Evolutionary conservation across 2,113 vertebrate species (phyloP).

Genomic region (Apeltes quadracus): DNA sequence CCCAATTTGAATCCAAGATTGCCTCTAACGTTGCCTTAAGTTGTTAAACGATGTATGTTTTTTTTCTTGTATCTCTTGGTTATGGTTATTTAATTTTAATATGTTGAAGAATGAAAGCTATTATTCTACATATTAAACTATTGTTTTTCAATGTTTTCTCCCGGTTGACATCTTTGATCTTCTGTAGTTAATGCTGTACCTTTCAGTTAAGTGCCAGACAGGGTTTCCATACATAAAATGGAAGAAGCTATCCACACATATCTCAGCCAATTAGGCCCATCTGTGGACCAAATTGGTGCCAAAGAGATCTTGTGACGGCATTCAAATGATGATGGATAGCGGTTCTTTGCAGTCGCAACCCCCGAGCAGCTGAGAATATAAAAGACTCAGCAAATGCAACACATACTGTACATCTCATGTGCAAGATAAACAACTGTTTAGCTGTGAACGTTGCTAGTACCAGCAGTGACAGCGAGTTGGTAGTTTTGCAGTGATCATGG

Average conservation of each 20-base stretch:
- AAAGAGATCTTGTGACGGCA: slow-evolving; percentile 47
- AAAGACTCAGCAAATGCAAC: slow-evolving; percentile 22
- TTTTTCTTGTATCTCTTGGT: not conserved
- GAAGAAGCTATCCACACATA: slow-evolving; percentile 42
- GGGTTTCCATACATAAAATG: slow-evolving; percentile 38
- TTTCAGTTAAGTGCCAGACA: slow-evolving; percentile 11
- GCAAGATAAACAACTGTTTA: slow-evolving; percentile 7
- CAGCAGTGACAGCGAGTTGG: not conserved
- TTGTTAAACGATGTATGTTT: not conserved
- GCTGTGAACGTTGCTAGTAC: not conserved
- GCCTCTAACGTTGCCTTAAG: too few relatives aligned
- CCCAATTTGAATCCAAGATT: too few relatives aligned
- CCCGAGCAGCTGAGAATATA: slow-evolving; percentile 34
- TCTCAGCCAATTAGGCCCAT: slow-evolving; percentile 49
- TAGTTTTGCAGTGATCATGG: not conserved
- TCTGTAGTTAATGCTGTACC: not conserved
- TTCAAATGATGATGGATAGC: slow-evolving; percentile 64
- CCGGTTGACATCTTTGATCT: not conserved
- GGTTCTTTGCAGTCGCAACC: slow-evolving; percentile 48
- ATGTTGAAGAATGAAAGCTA: not conserved
- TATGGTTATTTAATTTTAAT: not conserved
- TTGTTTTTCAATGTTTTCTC: slow-evolving; percentile 2
- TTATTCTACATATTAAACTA: not conserved
- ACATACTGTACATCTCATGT: slow-evolving; percentile 23
- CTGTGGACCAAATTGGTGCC: slow-evolving; percentile 49